Conservation (phyloP, 2,113 vertebrate genomes). For the Cinclus cinclus region DNA sequence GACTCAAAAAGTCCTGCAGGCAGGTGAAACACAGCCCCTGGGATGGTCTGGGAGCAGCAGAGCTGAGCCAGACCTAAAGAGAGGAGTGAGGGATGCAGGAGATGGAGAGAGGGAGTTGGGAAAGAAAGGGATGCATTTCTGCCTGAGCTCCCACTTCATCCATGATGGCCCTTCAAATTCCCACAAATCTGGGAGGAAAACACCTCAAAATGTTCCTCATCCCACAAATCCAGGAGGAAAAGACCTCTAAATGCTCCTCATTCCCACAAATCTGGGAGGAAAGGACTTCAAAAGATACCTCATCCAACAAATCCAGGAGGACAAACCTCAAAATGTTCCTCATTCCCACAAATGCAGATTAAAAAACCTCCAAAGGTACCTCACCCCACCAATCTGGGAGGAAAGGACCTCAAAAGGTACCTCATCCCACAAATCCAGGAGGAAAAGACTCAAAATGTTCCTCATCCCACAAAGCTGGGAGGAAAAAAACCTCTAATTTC, state of each 20-base stretch:
- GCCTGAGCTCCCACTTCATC: neutral
- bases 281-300: neutral
- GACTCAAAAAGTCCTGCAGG: neutral
- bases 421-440: too few relatives aligned
- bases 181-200: neutral
- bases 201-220: neutral
- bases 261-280: neutral
- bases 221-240: rapidly evolving
- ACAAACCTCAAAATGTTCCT: neutral
- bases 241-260: neutral
- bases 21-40: neutral
- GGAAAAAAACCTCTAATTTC: neutral
- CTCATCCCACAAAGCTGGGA: neutral
- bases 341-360: neutral
- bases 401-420: neutral
- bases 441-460: too few relatives aligned
- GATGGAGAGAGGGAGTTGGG: neutral
- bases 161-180: neutral
- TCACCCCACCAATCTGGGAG: neutral
- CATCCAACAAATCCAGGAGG: neutral
- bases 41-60: neutral
- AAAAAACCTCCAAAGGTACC: neutral
- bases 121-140: neutral
- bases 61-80: neutral
- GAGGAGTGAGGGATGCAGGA: neutral